Evolutionary conservation across 2,113 vertebrate species (phyloP), one percentile per base, ranked within the genome.

Genomic region (Sialia sialis): DNA sequence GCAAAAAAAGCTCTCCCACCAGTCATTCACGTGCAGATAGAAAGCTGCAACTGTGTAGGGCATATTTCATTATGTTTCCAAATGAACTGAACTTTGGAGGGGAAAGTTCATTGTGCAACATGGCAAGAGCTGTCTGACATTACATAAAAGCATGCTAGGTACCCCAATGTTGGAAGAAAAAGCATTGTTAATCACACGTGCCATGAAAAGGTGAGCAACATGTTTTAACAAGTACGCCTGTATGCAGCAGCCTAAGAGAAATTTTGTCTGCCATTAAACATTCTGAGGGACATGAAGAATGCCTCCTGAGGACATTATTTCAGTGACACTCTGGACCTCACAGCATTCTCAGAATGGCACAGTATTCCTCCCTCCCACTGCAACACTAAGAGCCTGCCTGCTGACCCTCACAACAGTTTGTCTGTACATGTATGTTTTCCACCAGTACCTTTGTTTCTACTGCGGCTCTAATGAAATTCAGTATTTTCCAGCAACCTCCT

Each of bases 101-200:
- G 80, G 11, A 63, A 69, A 51, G 15, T 41, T 88, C 22, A 52
- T 15, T 29, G 30, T 38, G 25, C 36, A 67, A 38, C 22, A 54
- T 3, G 18, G 41, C 34, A 81, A 89, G 80, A 80, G 41, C 43
- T 46, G 32, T 13, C 14, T 51, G 26, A 60, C 0, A 1, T 14
- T 41, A 43, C 73, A 69, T 19, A 67, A 81, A 84, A 89, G 16
- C 32, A 36, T 7, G 17, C 10, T 46, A 66, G 9, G 7, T 13
- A 49, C 23, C 46, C 22, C 44, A 38, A 5, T 8, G 25, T 0
- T 18, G 9, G 27, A 84, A 74, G 26, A 74, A 73, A 81, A 87
- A 36, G 6, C 15, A 26, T 0, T 36, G 18, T 19, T 51, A 32
- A 81, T 67, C 14, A 66, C 11, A 68, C 1, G 3, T 0, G 6